Evolutionary conservation across 2,888 invertebrate genomes (phyloP), one percentile per base, ranked within the genome.

Genomic region (Arge pagana): DNA sequence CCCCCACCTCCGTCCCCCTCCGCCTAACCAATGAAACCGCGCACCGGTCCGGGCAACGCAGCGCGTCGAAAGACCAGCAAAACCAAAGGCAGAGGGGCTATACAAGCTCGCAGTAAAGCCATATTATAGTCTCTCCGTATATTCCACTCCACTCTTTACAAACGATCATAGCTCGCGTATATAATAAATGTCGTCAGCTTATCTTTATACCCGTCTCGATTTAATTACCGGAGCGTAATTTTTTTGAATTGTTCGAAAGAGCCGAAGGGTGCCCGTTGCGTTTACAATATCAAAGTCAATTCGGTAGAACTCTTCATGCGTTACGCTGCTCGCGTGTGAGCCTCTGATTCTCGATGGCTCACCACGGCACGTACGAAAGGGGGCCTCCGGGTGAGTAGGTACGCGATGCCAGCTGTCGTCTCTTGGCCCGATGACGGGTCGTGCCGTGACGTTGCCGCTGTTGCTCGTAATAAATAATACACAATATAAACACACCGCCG

Each of bases 51-150:
- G 33, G 15, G 42, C 21, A 39, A 53, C 35, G 53, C 36, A 30
- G 13, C 53, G 50, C 16, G 21, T 18, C 30, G 45, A 57, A 52
- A 48, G 55, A 61, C 61, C 62, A 57, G 62, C 61, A 63, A 65
- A 66, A 60, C 62, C 66, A 60, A 64, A 60, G 64, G 63, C 62
- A 54, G 56, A 39, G 57, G 28, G 51, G 35, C 50, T 31, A 52
- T 51, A 55, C 58, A 64, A 60, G 63, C 61, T 61, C 58, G 66
- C 66, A 65, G 69, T 66, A 63, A 70, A 70, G 68, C 66, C 62
- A 65, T 72, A 70, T 72, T 71, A 71, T 63, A 68, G 66, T 63
- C 64, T 65, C 63, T 62, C 56, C 61, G 60, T 60, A 56, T 61
- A 64, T 30, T 10, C n/a, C n/a, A n/a, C n/a, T n/a, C n/a, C n/a